Evolutionary conservation across 2,888 invertebrate genomes (phyloP).

Genomic region (Abrostola triplasia): DNA sequence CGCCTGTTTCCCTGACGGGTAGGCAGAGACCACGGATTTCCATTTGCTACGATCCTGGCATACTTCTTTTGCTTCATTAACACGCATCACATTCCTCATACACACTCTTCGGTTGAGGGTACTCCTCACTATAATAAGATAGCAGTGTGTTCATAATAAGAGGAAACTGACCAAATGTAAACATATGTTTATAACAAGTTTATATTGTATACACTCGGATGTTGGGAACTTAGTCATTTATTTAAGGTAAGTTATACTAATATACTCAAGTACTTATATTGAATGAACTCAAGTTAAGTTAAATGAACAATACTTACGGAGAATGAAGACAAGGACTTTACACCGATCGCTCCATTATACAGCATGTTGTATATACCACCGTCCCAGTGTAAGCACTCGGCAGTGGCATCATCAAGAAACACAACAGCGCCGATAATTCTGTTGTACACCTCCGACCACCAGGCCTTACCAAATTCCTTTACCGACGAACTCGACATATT

Average conservation of each 20-base stretch:
- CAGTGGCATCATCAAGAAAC: slow-evolving; percentile 89
- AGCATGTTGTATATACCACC: slow-evolving; percentile 89
- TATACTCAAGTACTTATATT: too few relatives aligned
- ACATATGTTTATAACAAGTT: too few relatives aligned
- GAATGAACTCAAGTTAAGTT: too few relatives aligned
- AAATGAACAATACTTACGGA: slow-evolving; percentile 77
- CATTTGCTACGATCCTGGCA: too few relatives aligned
- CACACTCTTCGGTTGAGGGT: too few relatives aligned
- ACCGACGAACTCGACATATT: slow-evolving; percentile 69
- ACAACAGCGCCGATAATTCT: slow-evolving; percentile 90
- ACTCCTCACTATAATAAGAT: slow-evolving; percentile 1
- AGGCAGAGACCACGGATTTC: too few relatives aligned
- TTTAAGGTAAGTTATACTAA: too few relatives aligned
- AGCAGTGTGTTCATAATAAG: background rate
- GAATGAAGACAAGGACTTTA: slow-evolving; percentile 90
- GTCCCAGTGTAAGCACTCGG: slow-evolving; percentile 92
- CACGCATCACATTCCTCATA: too few relatives aligned
- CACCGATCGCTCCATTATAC: slow-evolving; percentile 89
- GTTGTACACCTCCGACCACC: slow-evolving; percentile 89
- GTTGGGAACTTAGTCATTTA: too few relatives aligned
- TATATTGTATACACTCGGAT: too few relatives aligned
- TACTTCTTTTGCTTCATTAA: too few relatives aligned
- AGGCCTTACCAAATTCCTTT: slow-evolving; percentile 83
- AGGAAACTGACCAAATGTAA: background rate
- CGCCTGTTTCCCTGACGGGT: too few relatives aligned